phyloP scores from a whole-genome alignment of 2,113 vertebrate genomes.

The Pteruthius melanotis region DNA sequence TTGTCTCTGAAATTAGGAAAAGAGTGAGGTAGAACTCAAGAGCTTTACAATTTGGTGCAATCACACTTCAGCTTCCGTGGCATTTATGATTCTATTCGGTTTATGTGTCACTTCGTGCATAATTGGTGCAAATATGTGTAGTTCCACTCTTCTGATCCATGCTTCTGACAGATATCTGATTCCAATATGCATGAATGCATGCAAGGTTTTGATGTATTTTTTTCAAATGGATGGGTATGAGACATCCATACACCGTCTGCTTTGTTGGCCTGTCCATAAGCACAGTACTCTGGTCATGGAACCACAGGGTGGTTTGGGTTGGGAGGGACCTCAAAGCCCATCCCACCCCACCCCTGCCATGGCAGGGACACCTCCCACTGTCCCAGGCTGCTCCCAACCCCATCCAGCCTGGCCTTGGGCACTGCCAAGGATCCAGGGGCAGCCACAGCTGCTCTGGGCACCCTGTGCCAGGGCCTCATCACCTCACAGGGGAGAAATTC shows the following conservation, averaged over 20 bases:
- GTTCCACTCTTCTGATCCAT: background rate
- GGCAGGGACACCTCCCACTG: background rate
- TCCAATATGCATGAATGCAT: background rate
- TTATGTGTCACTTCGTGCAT: background rate
- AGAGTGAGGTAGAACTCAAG: background rate
- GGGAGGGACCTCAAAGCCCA: fast-evolving
- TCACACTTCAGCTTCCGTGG: background rate
- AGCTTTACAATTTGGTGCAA: background rate
- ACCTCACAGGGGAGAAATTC: background rate
- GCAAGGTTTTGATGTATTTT: background rate
- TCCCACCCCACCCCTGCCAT: fast-evolving
- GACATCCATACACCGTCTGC: background rate
- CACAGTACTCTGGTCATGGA: fast-evolving
- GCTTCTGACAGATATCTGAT: background rate
- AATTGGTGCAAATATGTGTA: background rate
- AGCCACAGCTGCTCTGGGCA: background rate
- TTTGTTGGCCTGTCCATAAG: background rate
- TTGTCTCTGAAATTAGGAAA: background rate
- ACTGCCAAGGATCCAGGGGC: background rate
- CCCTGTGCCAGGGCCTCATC: background rate
- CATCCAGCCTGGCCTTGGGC: background rate
- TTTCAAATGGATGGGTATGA: background rate
- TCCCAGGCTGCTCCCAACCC: background rate
- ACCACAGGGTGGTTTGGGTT: background rate
- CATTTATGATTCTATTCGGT: background rate